These are phyloP conservation scores for Abscondita cerata DNA, from an alignment of 2,888 invertebrate genomes.

Conservation along the genomic window DNA sequence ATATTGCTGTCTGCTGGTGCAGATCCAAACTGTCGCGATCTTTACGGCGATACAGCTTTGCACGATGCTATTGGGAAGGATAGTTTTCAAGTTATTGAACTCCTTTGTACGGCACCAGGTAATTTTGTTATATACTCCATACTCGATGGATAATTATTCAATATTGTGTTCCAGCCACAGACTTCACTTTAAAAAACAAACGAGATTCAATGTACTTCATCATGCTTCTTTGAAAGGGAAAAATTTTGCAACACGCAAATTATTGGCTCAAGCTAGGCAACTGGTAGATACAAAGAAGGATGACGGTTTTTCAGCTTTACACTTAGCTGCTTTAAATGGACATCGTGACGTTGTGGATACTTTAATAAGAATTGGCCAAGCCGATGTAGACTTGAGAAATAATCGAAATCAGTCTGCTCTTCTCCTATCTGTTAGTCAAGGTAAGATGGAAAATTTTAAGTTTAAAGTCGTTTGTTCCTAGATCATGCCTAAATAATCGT, in stretches of 20 bases:
- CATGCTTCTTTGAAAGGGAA: slow-evolving; percentile 89
- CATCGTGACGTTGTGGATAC: slow-evolving; percentile 75
- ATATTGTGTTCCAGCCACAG: slow-evolving; percentile 55
- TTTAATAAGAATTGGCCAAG: slow-evolving; percentile 71
- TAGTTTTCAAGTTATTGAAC: slow-evolving; percentile 76
- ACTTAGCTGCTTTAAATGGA: slow-evolving; percentile 83
- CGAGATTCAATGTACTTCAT: slow-evolving; percentile 85
- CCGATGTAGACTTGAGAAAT: slow-evolving; percentile 79
- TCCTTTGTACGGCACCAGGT: slow-evolving; percentile 70
- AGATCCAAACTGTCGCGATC: slow-evolving; percentile 74
- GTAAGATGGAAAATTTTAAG: slow-evolving; percentile 50
- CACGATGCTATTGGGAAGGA: slow-evolving; percentile 83
- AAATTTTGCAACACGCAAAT: slow-evolving; percentile 74
- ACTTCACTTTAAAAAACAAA: slow-evolving; percentile 80
- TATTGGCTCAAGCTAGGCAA: slow-evolving; percentile 73
- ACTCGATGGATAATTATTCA: neutral
- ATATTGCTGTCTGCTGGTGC: slow-evolving; percentile 72
- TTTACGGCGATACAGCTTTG: slow-evolving; percentile 82
- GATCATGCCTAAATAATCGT: too few relatives aligned
- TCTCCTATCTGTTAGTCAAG: slow-evolving; percentile 80
- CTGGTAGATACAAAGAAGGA: slow-evolving; percentile 85
- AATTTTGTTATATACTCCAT: slow-evolving; percentile 2
- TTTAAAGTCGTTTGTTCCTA: too few relatives aligned
- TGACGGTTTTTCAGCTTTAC: slow-evolving; percentile 86
- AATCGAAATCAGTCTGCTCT: slow-evolving; percentile 84